Base-by-base conservation (phyloP, 2,888 invertebrate species). In the Noctua pronuba region DNA sequence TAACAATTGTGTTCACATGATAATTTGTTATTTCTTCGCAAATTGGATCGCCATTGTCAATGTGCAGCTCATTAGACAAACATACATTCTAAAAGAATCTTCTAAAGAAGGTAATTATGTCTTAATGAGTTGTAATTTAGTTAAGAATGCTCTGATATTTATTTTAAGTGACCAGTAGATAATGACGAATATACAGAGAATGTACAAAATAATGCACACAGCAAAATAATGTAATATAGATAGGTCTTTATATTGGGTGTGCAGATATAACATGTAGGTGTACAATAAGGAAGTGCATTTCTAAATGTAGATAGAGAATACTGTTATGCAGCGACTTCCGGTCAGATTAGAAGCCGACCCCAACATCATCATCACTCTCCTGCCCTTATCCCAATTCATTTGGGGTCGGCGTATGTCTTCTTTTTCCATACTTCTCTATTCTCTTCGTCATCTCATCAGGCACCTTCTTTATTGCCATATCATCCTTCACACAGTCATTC, bases 71-170 rank as follows among this genome's bases (percentile, higher is more conserved):
- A 55, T 80, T 72, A 62, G 1, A 49, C 18, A 38, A 18, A 41
- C 35, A 35, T 55, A 67, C 21, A 13, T 41, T 67, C 49, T 16
- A 49, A 79, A 80, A 44, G 5, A 52, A 79, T 52, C 16, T 65
- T 58, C 7, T 44, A 41, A 69, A 13, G 64, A 24, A 65, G 6
- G 31, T 28, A 46, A 83, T 77, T 66, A 55, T 35, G 5, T 44
- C 24, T 2, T 44, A 77, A 83, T 66, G 55, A 55, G n/a, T 38
- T 28, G 31, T 64, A 75, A 75, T 18, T 58, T 35, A n/a, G 31
- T 83, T 35, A 83, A 35, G 49, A 79, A 84, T 83, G 46, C 28
- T 49, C 13, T 28, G 1, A 28, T 41, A 35, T 83, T 41, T 58
- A 24, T 66, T 62, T 38, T 13, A 65, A 31, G 28, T 38, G n/a